A percentile compares a stretch with the other conserved stretches of the same genome.
These are phyloP conservation scores for Volucella bombylans DNA, from an alignment of 2,888 invertebrate genomes.

Conservation along the genomic window DNA sequence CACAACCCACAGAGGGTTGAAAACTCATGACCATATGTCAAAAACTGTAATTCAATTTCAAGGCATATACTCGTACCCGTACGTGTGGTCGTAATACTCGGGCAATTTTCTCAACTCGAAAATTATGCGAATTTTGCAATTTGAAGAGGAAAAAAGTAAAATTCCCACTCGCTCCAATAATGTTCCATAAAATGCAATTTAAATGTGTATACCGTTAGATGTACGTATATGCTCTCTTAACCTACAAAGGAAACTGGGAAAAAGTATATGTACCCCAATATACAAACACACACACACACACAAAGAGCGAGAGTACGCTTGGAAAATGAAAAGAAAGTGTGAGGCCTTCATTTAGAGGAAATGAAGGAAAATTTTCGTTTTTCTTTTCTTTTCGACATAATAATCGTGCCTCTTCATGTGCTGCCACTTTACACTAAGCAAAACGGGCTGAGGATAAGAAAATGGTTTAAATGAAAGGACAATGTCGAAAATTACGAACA, in stretches of 20 bases:
- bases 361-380: constrained; percentile 33
- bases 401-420: not conserved
- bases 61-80: constrained; percentile 29
- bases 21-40: constrained; percentile 52
- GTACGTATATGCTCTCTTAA: constrained; percentile 37
- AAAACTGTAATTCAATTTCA: constrained; percentile 64
- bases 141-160: constrained; percentile 46
- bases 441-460: not conserved
- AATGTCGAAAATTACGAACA: not conserved
- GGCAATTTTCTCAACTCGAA: constrained; percentile 43
- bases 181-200: constrained; percentile 55
- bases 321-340: not conserved
- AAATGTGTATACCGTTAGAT: constrained; percentile 1
- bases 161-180: constrained; percentile 20
- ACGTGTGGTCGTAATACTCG: constrained; percentile 37
- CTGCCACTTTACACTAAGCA: not conserved
- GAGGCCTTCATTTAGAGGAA: constrained; percentile 5
- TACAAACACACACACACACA: not conserved
- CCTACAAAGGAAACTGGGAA: constrained; percentile 10
- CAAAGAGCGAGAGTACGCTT: not conserved
- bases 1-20: not conserved
- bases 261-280: not conserved
- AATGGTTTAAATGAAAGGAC: constrained; percentile 3
- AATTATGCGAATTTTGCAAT: constrained; percentile 62
- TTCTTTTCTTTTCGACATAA: not conserved